These are phyloP conservation scores for Sisyra terminalis DNA, from an alignment of 2,888 invertebrate species.

Conservation along the genomic window DNA sequence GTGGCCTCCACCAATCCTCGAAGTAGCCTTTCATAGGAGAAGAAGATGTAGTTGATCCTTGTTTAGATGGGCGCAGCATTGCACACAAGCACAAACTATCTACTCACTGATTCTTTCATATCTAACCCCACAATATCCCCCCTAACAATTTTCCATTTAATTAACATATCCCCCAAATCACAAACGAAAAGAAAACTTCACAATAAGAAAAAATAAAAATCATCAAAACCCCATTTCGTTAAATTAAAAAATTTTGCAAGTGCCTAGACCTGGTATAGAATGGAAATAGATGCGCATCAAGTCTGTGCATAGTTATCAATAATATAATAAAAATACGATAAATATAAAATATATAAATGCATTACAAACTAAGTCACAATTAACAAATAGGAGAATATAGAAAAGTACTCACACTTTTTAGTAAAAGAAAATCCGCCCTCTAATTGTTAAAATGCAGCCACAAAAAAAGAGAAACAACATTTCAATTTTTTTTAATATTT, in stretches of 20 bases:
- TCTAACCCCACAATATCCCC: conserved; percentile 1
- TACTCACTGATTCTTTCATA: conserved; percentile 7
- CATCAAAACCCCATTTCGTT: not conserved
- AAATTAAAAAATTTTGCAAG: not conserved
- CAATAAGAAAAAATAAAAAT: not conserved
- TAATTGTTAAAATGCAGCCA: conserved; percentile 3
- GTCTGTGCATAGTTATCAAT: too few species aligned
- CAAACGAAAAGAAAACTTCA: too few species aligned
- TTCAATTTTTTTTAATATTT: too few species aligned
- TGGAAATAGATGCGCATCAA: too few species aligned
- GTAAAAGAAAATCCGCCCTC: conserved; percentile 21
- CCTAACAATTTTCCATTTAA: not conserved
- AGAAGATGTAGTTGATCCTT: conserved; percentile 56
- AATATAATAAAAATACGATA: too few species aligned
- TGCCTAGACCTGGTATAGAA: too few species aligned
- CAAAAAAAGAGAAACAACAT: conserved; percentile 6
- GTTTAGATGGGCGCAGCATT: conserved; percentile 19
- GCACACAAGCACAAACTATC: conserved; percentile 9
- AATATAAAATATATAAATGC: too few species aligned
- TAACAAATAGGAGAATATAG: conserved; percentile 8
- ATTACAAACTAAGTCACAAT: not conserved
- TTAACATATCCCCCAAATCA: not conserved
- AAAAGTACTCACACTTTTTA: conserved; percentile 24
- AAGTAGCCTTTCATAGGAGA: conserved; percentile 92
- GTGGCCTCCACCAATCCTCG: conserved; percentile 96